A percentile compares a stretch with the other conserved stretches of the same genome.
Evolutionary conservation across 2,113 vertebrate species (phyloP).

Genomic region (Casuarius casuarius): DNA sequence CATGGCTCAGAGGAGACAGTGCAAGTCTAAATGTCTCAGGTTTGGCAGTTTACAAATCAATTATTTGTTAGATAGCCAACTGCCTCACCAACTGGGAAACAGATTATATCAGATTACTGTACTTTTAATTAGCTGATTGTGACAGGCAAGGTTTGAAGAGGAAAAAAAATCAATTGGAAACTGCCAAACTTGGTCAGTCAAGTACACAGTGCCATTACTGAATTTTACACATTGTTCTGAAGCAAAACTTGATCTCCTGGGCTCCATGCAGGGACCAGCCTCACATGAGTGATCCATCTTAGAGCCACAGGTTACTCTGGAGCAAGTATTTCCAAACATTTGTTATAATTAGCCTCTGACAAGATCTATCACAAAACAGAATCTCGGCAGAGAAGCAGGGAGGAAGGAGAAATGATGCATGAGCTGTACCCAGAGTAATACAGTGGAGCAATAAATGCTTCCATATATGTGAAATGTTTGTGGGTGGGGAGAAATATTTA

Average conservation of each 20-base stretch:
- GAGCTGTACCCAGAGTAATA: background rate
- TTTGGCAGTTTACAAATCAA: slow-evolving; percentile 72
- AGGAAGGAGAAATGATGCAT: background rate
- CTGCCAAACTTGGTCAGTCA: slow-evolving; percentile 33
- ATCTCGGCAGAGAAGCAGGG: background rate
- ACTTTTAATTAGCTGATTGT: slow-evolving; percentile 72
- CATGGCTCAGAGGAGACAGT: slow-evolving; percentile 58
- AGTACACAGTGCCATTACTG: slow-evolving; percentile 32
- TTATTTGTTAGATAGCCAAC: slow-evolving; percentile 66
- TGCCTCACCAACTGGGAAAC: slow-evolving; percentile 35
- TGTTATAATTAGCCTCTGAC: slow-evolving; percentile 56
- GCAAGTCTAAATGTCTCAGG: slow-evolving; percentile 46
- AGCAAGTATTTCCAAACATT: slow-evolving; percentile 37
- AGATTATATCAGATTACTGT: slow-evolving; percentile 72
- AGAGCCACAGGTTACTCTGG: slow-evolving; percentile 34
- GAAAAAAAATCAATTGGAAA: slow-evolving; percentile 65
- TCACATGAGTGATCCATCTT: slow-evolving; percentile 4
- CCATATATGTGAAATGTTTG: background rate
- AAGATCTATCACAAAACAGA: slow-evolving; percentile 10
- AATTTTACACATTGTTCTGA: slow-evolving; percentile 41
- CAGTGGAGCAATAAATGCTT: background rate
- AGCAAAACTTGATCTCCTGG: slow-evolving; percentile 29
- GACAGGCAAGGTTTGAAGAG: slow-evolving; percentile 62
- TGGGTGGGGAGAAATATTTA: fast-evolving
- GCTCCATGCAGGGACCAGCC: background rate